Base-by-base conservation (phyloP, 2,113 vertebrate genomes). In the Lophius piscatorius region DNA sequence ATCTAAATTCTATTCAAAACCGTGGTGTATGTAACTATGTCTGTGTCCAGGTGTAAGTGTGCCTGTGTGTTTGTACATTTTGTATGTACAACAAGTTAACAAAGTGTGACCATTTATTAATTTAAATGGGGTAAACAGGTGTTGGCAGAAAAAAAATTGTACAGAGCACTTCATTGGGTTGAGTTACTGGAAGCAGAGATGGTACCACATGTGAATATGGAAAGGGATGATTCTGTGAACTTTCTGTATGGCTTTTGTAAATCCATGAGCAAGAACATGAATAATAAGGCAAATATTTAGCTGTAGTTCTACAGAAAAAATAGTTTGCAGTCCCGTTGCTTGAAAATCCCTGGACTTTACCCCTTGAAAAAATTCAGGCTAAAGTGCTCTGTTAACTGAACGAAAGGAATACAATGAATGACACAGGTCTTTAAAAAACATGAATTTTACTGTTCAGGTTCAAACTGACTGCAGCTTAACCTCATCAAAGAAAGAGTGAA, bases 401-500 rank as follows among this genome's bases (percentile, higher is more conserved):
- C 21, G 2, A 67, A 46, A 58, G 12, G 10, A 45, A 67, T 21
- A n/a, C 18, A 34, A 47, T 24, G 11, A 58, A 63, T 51, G 29
- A 35, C 12, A 31, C 11, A 39, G 24, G 48, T 22, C 29, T 70
- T 13, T 44, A 21, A 34, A 63, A 59, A 67, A 62, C 4, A 9
- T 16, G 9, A 70, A 42, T 16, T 52, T 39, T 44, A 21, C 18
- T 20, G 64, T 76, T 49, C 41, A 64, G 63, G 17, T 65, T 63
- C 29, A 42, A 54, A 54, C 23, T 20, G 33, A 23, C 20, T 16
- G 41, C 51, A 42, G 12, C 21, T 56, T 21, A 59, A 54, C 14
- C 45, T 69, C 49, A 66, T 52, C 54, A 60, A 71, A 28, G 49
- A 13, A 72, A 72, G 59, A 76, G 61, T 49, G 44, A 55, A 51